phyloP scores from a whole-genome alignment of 1,140 invertebrate genomes.

The Protaetia brevitarsis region DNA sequence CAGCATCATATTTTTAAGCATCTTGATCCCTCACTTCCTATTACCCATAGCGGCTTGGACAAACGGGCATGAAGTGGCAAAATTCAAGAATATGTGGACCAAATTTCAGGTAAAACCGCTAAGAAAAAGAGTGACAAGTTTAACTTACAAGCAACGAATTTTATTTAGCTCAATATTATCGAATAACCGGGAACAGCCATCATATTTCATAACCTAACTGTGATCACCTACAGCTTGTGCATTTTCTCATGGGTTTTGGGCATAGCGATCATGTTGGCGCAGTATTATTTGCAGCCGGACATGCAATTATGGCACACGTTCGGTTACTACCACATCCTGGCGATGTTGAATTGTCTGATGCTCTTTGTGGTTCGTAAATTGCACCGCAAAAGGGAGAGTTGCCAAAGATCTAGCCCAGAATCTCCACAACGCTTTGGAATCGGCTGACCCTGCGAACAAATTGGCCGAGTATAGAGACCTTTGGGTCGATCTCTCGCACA shows the following conservation, averaged over 20 bases:
- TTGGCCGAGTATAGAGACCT: constrained; percentile 62
- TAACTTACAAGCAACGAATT: constrained; percentile 27
- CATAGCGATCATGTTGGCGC: constrained; percentile 60
- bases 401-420: constrained; percentile 59
- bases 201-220: constrained; percentile 59
- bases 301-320: constrained; percentile 66
- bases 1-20: constrained; percentile 66
- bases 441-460: constrained; percentile 57
- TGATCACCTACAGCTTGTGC: constrained; percentile 59
- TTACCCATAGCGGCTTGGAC: constrained; percentile 66
- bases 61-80: constrained; percentile 63
- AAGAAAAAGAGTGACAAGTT: neutral
- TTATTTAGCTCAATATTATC: constrained; percentile 61
- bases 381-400: constrained; percentile 60
- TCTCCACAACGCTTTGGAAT: constrained; percentile 57
- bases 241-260: constrained; percentile 61
- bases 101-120: constrained; percentile 58
- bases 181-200: constrained; percentile 61
- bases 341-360: constrained; percentile 67
- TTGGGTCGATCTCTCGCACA: constrained; percentile 67
- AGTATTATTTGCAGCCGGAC: constrained; percentile 64
- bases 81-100: constrained; percentile 72
- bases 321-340: constrained; percentile 66
- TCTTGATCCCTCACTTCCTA: constrained; percentile 66
- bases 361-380: constrained; percentile 64